phyloP scores from a whole-genome alignment of 2,113 vertebrate species.

The Entomyzon cyanotis region DNA sequence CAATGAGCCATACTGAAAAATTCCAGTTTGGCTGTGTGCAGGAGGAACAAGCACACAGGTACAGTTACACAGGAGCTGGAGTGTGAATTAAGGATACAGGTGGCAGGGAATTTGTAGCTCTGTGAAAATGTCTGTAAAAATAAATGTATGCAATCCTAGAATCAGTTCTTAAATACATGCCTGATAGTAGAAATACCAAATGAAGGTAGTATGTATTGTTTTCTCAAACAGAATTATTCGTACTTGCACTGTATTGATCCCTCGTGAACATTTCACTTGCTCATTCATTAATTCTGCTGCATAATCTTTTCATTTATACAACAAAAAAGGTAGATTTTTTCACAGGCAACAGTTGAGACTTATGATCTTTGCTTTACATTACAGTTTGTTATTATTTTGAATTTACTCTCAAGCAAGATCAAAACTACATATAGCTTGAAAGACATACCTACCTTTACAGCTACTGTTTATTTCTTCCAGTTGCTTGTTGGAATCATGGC shows the following conservation, averaged over 20 bases:
- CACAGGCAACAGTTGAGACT: neutral
- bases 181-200: neutral
- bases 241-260: neutral
- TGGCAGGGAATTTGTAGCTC: neutral
- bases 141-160: neutral
- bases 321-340: neutral
- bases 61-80: neutral
- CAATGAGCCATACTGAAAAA: neutral
- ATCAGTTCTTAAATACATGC: neutral
- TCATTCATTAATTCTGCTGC: neutral
- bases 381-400: neutral
- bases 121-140: neutral
- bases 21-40: neutral
- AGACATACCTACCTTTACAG: neutral
- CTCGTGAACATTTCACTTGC: neutral
- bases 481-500: slow-evolving; percentile 87
- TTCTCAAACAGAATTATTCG: neutral
- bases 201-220: neutral
- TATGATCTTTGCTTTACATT: neutral
- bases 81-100: neutral
- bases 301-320: neutral
- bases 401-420: neutral
- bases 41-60: neutral
- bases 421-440: neutral
- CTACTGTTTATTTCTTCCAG: slow-evolving; percentile 71